Base-by-base conservation (phyloP, 1,140 invertebrate genomes). In the Drosophila prosaltans region DNA sequence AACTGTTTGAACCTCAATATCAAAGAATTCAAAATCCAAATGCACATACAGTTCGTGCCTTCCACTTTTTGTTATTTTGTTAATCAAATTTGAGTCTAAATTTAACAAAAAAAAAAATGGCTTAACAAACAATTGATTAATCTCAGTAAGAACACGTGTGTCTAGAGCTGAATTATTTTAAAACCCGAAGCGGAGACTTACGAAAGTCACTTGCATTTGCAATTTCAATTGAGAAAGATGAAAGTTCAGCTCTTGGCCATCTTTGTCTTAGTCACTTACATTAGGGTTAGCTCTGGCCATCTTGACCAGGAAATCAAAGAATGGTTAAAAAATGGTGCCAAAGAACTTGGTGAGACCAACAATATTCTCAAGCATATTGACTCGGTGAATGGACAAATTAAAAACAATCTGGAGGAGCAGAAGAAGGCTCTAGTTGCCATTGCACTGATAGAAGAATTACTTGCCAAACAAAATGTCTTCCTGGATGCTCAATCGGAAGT, bases 91-190 rank as follows among this genome's bases (percentile, higher is more conserved):
- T 36, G 8, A 51, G 2, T 26, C 24, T 21, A 7, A 24, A 24
- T 10, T 51, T 51, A 10, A 2, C 8, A 10, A 10, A 51, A 51
- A 51, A 16, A 7, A 0, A 16, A 16, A 16, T 16, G 16, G 24
- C 2, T 26, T 10, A 51, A 26, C 45, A 8, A 3, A 1, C 39
- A 9, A 6, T 51, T 51, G 74, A 78, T 78, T 65, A 78, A 28
- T 16, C 32, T 26, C 7, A 41, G 8, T 11, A n/a, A 45, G 3
- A 68, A 70, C 75, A 85, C 79, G 79, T 88, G 82, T 70, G 24
- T 16, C 8, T 36, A 16, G 10, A 43, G 11, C 28, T 36, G 10
- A 36, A 48, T 51, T 59, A 58, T 86, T 80, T 77, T 86, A 86
- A 86, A 30, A 39, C 16, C 16, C 26, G 32, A 41, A 28, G 28